Evolutionary conservation across 2,888 invertebrate genomes (phyloP).

Genomic region (Drosophila affinis): DNA sequence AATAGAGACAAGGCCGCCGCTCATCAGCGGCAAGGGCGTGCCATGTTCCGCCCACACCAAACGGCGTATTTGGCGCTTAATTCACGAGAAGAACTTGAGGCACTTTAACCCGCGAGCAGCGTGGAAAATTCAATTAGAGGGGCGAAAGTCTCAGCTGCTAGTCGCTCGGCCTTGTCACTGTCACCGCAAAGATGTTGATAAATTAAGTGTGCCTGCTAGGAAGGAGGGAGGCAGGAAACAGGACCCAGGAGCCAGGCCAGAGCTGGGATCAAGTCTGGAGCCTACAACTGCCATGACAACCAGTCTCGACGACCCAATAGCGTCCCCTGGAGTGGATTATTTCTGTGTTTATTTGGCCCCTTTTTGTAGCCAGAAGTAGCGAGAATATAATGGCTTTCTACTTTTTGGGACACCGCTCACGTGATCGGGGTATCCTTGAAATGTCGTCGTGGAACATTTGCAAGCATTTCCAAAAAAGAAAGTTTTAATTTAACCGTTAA

Average conservation of each 20-base stretch:
- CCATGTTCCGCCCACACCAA: slow-evolving; percentile 9
- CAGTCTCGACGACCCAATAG: neutral
- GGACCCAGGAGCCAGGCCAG: slow-evolving; percentile 25
- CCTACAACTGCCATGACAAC: slow-evolving; percentile 27
- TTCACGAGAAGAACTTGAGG: slow-evolving; percentile 43
- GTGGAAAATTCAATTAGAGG: slow-evolving; percentile 65
- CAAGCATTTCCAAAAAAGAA: slow-evolving; percentile 44
- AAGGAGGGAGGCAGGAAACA: slow-evolving; percentile 4
- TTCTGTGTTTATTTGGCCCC: slow-evolving; percentile 15
- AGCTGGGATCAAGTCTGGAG: slow-evolving; percentile 2
- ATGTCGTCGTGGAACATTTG: slow-evolving; percentile 54
- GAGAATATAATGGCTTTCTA: neutral
- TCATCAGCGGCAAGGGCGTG: neutral
- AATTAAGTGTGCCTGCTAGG: slow-evolving; percentile 59
- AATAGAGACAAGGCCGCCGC: neutral
- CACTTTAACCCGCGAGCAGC: slow-evolving; percentile 48
- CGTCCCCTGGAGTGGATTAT: slow-evolving; percentile 62
- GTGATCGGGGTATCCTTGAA: slow-evolving; percentile 41
- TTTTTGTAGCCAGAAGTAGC: slow-evolving; percentile 25
- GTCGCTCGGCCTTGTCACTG: slow-evolving; percentile 48
- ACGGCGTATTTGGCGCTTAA: slow-evolving; percentile 53
- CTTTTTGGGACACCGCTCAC: slow-evolving; percentile 14
- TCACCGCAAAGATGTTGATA: slow-evolving; percentile 66
- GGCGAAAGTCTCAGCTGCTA: slow-evolving; percentile 17
- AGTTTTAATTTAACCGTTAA: slow-evolving; percentile 60